Percentiles rank a stretch among this genome's conserved stretches.
Evolutionary conservation across 2,888 invertebrate genomes (phyloP).

Genomic region (Drosophila nigricruria): DNA sequence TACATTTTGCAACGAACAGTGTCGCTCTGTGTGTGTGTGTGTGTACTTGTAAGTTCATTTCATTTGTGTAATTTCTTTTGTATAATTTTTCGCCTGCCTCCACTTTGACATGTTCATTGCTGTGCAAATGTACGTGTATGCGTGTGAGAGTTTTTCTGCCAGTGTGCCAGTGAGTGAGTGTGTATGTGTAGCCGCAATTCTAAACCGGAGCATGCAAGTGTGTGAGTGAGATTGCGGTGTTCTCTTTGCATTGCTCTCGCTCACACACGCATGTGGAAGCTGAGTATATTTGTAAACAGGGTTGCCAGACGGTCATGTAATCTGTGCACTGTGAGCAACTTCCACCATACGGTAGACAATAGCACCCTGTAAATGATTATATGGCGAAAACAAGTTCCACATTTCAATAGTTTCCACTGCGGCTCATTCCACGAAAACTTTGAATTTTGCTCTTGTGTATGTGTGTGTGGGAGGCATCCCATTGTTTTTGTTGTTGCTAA

Average conservation of each 20-base stretch:
- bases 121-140: slow-evolving; percentile 37
- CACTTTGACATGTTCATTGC: slow-evolving; percentile 62
- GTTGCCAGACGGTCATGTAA: slow-evolving; percentile 58
- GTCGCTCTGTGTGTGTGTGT: slow-evolving; percentile 37
- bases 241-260: slow-evolving; percentile 52
- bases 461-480: slow-evolving; percentile 56
- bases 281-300: slow-evolving; percentile 60
- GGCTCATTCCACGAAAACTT: slow-evolving; percentile 33
- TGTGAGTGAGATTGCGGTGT: slow-evolving; percentile 41
- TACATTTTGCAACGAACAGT: slow-evolving; percentile 57
- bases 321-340: slow-evolving; percentile 16
- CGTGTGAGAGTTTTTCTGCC: slow-evolving; percentile 14
- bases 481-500: slow-evolving; percentile 51
- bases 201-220: slow-evolving; percentile 54
- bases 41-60: slow-evolving; percentile 38
- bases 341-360: slow-evolving; percentile 3
- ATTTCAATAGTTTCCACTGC: slow-evolving; percentile 32
- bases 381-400: slow-evolving; percentile 55
- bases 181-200: slow-evolving; percentile 62
- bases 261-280: slow-evolving; percentile 72
- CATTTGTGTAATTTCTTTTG: slow-evolving; percentile 75
- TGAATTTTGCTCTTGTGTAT: slow-evolving; percentile 44
- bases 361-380: slow-evolving; percentile 48
- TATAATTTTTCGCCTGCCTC: slow-evolving; percentile 69
- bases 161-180: slow-evolving; percentile 28